Evolutionary conservation across 1,140 invertebrate genomes (phyloP), one percentile per base, ranked within the genome.

Genomic region (Acyrthosiphon pisum): DNA sequence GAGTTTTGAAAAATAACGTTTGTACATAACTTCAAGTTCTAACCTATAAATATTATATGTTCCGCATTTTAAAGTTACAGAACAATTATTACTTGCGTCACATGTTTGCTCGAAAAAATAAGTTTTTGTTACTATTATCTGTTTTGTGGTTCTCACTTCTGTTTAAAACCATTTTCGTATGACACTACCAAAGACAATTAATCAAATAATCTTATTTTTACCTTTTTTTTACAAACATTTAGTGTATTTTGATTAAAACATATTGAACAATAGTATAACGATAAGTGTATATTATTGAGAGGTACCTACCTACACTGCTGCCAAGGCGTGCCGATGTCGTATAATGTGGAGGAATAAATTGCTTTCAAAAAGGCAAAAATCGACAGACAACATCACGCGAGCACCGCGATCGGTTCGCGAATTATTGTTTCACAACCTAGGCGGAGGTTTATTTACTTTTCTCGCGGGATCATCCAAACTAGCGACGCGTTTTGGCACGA

Each of bases 371-470:
- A 76, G 14, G 0, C 14, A 20, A 76, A 76, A 76, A n/a, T n/a
- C 81, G 37, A 20, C 35, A 6, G 18, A n/a, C 14, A 81, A 81
- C 14, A 14, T 3, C 81, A 83, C 20, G 35, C 35, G 37, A 37
- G 8, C 81, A 20, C 26, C 26, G 46, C 83, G 83, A 50, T 83
- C 68, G 46, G 44, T 0, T 41, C 14, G 81, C 81, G 0, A 86
- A 92, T 84, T 44, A 41, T 86, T 93, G 18, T 86, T 56, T 56
- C 30, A 86, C 23, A 11, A 1, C 18, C 41, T 37, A 37, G 50
- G 4, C 37, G 23, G 26, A 83, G 48, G 81, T 56, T 53, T 93
- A 86, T 93, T 93, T 53, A 53, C 91, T 93, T 93, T 93, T 56
- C 91, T 93, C 81, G 41, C 48, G 91, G 81, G 81, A 93, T 53